These are phyloP conservation scores for Cheilosia pagana DNA, from an alignment of 2,888 invertebrate genomes.

Conservation along the genomic window DNA sequence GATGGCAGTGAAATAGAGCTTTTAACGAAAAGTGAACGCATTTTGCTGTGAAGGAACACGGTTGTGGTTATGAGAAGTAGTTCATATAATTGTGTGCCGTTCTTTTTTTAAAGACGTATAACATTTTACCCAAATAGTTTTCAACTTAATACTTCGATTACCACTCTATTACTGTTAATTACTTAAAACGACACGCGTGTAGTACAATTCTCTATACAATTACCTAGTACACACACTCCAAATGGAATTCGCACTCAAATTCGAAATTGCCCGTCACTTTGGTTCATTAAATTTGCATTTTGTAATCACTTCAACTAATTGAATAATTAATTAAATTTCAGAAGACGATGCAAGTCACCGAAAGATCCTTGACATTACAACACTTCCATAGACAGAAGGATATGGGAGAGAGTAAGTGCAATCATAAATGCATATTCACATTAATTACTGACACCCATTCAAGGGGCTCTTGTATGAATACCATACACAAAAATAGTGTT, in stretches of 20 bases:
- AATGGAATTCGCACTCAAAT: conserved; percentile 9
- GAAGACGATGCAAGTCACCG: conserved; percentile 25
- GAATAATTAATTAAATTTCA: conserved; percentile 50
- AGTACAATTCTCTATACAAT: background rate
- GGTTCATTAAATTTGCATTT: conserved; percentile 59
- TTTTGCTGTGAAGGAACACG: background rate
- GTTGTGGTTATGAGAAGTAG: background rate
- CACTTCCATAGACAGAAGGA: too few relatives aligned
- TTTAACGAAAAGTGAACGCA: conserved; percentile 33
- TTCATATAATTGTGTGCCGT: background rate
- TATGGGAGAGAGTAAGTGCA: too few relatives aligned
- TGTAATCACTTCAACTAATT: conserved; percentile 56
- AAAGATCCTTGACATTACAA: conserved; percentile 20
- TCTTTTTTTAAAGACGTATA: background rate
- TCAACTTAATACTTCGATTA: background rate
- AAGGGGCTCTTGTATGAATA: too few relatives aligned
- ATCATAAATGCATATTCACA: too few relatives aligned
- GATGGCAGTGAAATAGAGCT: conserved; percentile 2
- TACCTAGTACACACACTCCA: too few relatives aligned
- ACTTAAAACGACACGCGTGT: background rate
- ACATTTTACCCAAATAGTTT: background rate
- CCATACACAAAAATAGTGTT: too few relatives aligned
- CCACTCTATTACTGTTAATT: background rate
- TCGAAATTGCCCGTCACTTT: conserved; percentile 31
- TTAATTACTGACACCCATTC: too few relatives aligned